Evolutionary conservation across 2,888 invertebrate species (phyloP).

Genomic region (Agrochola circellaris): DNA sequence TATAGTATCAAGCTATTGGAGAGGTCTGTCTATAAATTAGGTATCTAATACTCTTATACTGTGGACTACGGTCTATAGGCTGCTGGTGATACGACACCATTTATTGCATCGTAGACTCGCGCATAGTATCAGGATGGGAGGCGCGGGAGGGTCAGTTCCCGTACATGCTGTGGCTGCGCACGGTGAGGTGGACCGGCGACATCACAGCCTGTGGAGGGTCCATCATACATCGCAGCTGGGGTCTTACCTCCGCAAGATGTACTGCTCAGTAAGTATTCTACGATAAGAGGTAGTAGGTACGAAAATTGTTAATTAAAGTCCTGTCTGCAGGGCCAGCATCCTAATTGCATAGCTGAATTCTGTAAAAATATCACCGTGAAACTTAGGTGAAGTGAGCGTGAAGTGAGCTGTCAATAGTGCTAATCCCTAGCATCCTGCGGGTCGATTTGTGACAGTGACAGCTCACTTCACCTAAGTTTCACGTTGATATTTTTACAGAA

Average conservation of each 20-base stretch:
- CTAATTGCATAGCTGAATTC: no score
- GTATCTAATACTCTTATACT: no score
- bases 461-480: no score
- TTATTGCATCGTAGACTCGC: constrained; percentile 47
- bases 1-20: neutral
- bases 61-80: neutral
- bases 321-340: no score
- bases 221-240: constrained; percentile 74
- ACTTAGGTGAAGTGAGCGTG: no score
- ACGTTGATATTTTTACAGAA: no score
- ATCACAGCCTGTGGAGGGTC: constrained; percentile 73
- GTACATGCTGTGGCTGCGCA: constrained; percentile 71
- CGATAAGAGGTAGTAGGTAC: no score
- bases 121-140: constrained; percentile 76
- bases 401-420: no score
- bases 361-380: no score
- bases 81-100: neutral
- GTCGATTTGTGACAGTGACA: no score
- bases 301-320: no score
- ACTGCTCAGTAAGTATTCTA: constrained; percentile 67
- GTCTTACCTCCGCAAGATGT: constrained; percentile 74
- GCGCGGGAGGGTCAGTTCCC: constrained; percentile 74
- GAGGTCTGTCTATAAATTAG: neutral
- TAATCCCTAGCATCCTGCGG: no score
- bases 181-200: constrained; percentile 63